Base-by-base conservation (phyloP, 2,113 vertebrate genomes). In the Centropus unirufus region DNA sequence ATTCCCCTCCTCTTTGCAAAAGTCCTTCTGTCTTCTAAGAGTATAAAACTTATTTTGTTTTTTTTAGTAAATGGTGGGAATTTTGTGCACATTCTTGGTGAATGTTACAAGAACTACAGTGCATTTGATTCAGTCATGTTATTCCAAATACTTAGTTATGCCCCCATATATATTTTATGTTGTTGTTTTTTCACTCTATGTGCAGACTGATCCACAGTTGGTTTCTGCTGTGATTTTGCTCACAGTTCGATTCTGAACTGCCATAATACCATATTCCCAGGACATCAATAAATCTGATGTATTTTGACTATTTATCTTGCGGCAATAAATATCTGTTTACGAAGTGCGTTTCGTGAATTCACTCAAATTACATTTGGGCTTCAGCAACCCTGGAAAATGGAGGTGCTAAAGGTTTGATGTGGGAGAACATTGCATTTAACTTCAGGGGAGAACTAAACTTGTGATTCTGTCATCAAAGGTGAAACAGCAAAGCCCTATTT, bases 281-380 rank as follows among this genome's bases (percentile, higher is more conserved):
- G 95, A 95, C 92, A 90, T 94, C 97, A 88, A 96, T 97, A 97
- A 96, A 97, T 98, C 96, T 95, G 93, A 95, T 97, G 93, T 89
- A 96, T 97, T 98, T 98, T 98, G 96, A 97, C 95, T 97, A 97
- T 98, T 98, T 98, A 97, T 97, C 97, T 98, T 89, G 24, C 68
- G 96, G 96, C 92, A 96, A 97, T 97, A 97, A 97, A 96, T 96
- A 97, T 95, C 96, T 77, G 87, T 97, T 97, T 95, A 95, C 97
- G 96, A 97, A 97, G 79, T 49, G 39, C 8, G 51, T 97, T 98
- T 97, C 9, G 18, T 96, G 96, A 97, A 97, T 98, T 98, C 95
- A 36, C 93, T 96, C 75, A 97, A 97, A 98, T 98, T 98, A 95
- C 97, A 97, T 98, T 98, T 97, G 96, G 95, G 95, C 95, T 93